These are phyloP conservation scores for Thymelicus sylvestris DNA, from an alignment of 2,888 invertebrate species.

Conservation along the genomic window DNA sequence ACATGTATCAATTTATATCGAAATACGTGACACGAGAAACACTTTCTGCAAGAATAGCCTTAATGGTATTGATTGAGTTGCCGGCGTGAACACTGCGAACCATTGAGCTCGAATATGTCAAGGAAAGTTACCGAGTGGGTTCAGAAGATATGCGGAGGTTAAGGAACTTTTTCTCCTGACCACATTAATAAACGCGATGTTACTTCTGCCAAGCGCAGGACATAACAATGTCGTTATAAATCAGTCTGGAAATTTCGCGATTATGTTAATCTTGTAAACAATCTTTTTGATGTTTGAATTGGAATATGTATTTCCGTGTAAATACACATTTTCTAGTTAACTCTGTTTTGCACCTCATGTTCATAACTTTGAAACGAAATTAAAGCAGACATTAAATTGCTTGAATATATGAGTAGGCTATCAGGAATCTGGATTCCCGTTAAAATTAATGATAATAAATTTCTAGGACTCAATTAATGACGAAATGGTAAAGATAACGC, in stretches of 20 bases:
- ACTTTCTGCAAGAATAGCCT: slow-evolving; percentile 9
- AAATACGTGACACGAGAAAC: slow-evolving; percentile 24
- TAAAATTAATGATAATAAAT: too few species aligned
- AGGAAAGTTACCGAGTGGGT: slow-evolving; percentile 12
- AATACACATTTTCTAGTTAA: neutral
- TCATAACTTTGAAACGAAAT: too few species aligned
- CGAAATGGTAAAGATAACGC: too few species aligned
- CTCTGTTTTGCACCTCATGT: too few species aligned
- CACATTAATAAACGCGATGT: slow-evolving; percentile 6
- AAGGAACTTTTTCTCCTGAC: slow-evolving; percentile 6
- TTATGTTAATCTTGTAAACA: slow-evolving; percentile 1
- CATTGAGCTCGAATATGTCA: slow-evolving; percentile 15
- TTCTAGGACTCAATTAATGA: too few species aligned
- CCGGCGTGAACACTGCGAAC: slow-evolving; percentile 9
- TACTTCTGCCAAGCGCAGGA: slow-evolving; percentile 4
- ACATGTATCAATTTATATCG: slow-evolving; percentile 43
- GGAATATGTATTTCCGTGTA: slow-evolving; percentile 3
- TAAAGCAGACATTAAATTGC: too few species aligned
- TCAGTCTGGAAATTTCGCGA: neutral
- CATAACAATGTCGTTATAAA: slow-evolving; percentile 7
- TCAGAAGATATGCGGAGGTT: slow-evolving; percentile 6
- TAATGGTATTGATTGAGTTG: slow-evolving; percentile 24
- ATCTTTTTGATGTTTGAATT: slow-evolving; percentile 1
- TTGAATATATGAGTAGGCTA: too few species aligned
- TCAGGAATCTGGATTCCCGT: too few species aligned